These are phyloP conservation scores for Nycticryphes semicollaris DNA, from an alignment of 2,113 vertebrate species.

Conservation along the genomic window DNA sequence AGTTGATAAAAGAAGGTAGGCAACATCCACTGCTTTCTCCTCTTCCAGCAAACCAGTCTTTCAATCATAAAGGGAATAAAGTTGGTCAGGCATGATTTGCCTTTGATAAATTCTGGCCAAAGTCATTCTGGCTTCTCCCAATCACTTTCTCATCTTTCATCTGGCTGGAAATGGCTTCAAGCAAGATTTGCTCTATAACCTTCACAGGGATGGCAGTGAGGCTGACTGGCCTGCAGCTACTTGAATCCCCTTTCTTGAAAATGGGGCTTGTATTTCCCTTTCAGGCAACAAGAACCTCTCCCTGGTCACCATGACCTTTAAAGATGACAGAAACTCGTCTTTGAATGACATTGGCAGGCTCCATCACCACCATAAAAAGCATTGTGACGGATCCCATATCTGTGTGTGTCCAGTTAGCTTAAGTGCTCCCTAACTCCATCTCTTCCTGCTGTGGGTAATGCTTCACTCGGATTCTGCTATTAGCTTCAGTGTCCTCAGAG, in stretches of 20 bases:
- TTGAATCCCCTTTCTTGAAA: neutral
- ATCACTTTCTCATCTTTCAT: neutral
- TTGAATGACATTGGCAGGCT: neutral
- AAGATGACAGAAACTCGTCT: neutral
- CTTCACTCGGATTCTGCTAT: neutral
- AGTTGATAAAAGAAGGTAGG: neutral
- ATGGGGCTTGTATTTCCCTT: neutral
- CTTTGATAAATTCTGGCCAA: neutral
- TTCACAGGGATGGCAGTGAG: neutral
- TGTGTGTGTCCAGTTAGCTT: neutral
- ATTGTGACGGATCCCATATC: neutral
- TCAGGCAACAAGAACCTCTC: neutral
- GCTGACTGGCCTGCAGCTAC: neutral
- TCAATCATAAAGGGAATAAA: neutral
- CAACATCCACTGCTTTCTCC: neutral
- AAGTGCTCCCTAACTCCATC: neutral
- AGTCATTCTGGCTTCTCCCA: neutral
- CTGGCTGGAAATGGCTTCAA: neutral
- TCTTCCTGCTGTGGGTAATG: neutral
- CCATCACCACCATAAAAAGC: neutral
- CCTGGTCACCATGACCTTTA: neutral
- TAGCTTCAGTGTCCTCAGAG: neutral
- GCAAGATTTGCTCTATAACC: neutral
- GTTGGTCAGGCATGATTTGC: neutral
- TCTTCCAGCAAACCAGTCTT: neutral